Evolutionary conservation across 2,797 vertebrate species (phyloP), one percentile per base, ranked within the genome.

Genomic region (Heteromormyrus szaboi): DNA sequence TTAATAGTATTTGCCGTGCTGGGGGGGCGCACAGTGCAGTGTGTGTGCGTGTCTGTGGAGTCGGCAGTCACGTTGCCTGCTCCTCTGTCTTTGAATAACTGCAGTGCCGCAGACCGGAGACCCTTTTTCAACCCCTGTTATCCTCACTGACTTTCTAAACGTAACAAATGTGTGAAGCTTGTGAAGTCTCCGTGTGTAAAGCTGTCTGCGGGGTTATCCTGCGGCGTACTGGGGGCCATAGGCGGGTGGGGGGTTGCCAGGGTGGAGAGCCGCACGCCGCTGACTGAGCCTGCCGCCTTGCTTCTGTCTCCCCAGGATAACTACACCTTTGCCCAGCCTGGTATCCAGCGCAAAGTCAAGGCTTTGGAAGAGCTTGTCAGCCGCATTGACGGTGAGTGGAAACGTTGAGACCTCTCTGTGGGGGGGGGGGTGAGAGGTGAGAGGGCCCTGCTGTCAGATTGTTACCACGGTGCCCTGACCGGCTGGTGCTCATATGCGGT

Each of bases 241-340:
- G 8, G 22, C 8, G 2, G 17, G 17, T 19, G 22, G 59, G 56
- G 56, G n/a, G n/a, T 25, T n/a, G 25, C 17, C n/a, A 1, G 8
- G 12, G 19, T 2, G 7, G 48, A 51, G 4, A 41, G 11, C 53
- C 25, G 79, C 14, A 14, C 0, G 11, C 17, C 12, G 6, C 59
- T 8, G 44, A 50, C 33, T 11, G 2, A 8, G 22, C 8, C 59
- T 25, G 59, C 59, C 2, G 22, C 76, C 33, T 68, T 19, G 79
- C 48, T 6, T 88, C 5, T 2, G 91, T 37, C 81, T 88, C 85
- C 89, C 72, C 91, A 99, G 98, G 98, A 97, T 90, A 97, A 97
- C 95, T 99, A 99, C 91, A 99, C 98, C 0, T 99, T 99, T 91
- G 98, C 98, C 88, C 98, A 99, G 92, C 98, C 98, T 9, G 98